Base-by-base conservation (phyloP, 2,113 vertebrate genomes). In the Oncorhynchus nerka region DNA sequence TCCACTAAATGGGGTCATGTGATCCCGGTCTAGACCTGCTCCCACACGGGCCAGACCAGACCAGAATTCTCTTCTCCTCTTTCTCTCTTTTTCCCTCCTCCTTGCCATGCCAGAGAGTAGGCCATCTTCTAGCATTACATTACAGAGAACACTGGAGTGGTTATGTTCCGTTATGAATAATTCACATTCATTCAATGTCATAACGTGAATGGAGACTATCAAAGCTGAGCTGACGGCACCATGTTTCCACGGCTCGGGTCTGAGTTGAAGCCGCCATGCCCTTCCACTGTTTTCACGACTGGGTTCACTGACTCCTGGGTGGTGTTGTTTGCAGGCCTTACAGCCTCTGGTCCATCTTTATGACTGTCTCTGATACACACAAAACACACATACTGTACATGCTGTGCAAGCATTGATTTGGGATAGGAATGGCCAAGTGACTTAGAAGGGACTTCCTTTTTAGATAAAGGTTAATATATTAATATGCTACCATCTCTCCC, bases 101-200 rank as follows among this genome's bases (percentile, higher is more conserved):
- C 16, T 55, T 55, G 16, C 16, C 51, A 55, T 16, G 51, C 16
- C 49, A 55, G 49, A 19, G 12, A 13, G 16, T 19, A 55, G 61
- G 61, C 16, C 45, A 45, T 68, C 32, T 66, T 7, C n/a, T 9
- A 62, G 59, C n/a, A 62, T 89, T 78, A 66, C 71, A 74, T 90
- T 89, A 91, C 85, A 79, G 76, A 55, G 51, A 83, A 81, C 81
- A 74, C 80, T 77, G 20, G 28, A 61, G 85, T 65, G 75, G 79
- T 80, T 82, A 68, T 89, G 88, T 93, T 92, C 89, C 89, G 71
- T 85, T 79, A 91, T 93, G 71, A 92, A 94, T 93, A 90, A 94
- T 93, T 93, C 74, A 93, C 78, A 59, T 82, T 82, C 73, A 87
- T 91, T 92, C 89, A 72, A 89, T 90, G 90, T 90, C 80, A 71